Evolutionary conservation across 2,113 vertebrate species (phyloP), one percentile per base, ranked within the genome.

Genomic region (Fregata magnificens): DNA sequence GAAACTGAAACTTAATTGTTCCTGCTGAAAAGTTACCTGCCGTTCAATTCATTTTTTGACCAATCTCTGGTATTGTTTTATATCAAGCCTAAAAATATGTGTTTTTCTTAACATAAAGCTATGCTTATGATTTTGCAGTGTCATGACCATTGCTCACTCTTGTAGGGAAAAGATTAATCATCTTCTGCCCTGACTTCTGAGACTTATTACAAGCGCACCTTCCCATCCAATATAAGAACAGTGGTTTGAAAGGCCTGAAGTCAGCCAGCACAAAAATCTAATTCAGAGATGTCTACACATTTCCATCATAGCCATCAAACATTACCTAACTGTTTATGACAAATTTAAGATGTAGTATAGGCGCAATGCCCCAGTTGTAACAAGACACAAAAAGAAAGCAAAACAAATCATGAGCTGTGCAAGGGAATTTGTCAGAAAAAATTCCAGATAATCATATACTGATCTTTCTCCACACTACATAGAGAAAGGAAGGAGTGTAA

Each of bases 31-130:
- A 56, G 40, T 40, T 38, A 16, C 59, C 56, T 72, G 44, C 56
- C 72, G 55, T 18, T 86, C 52, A 42, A 38, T 21, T 31, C 28
- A 21, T 20, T 47, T 82, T 91, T 45, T 31, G 9, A 44, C 13
- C 24, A 32, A 1, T 44, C 28, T 76, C 15, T 40, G 12, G 7
- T n/a, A 28, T 32, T 88, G 80, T 47, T 83, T 87, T 25, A 55
- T 2, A 17, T 31, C 15, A 92, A 71, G 13, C 5, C 13, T 82
- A 42, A 82, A 87, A 91, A 38, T 3, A 25, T 0, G 0, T 28
- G 47, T 7, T 93, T 88, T 70, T 38, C 16, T 61, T 40, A 87
- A 50, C 32, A 73, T 16, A 71, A 74, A 61, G 9, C 22, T 26
- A 5, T 7, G 24, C 15, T 80, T 34, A 13, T 3, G 1, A 38